Conservation (phyloP, 1,140 invertebrate genomes). For the Nephotettix cincticeps region DNA sequence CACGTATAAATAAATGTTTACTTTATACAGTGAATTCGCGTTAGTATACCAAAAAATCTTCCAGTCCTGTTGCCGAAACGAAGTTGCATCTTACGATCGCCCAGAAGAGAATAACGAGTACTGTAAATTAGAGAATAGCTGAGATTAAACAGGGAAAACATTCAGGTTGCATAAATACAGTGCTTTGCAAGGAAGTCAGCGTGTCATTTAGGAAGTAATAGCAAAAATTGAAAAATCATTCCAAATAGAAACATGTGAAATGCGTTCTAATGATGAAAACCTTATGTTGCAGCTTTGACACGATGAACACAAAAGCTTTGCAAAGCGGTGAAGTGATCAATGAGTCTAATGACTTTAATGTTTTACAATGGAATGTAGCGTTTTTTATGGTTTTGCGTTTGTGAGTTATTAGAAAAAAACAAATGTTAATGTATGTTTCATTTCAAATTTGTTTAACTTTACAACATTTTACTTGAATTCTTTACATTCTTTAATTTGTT, state of each 20-base stretch:
- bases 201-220: background rate
- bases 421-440: no score
- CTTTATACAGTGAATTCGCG: background rate
- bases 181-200: background rate
- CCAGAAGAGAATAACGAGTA: constrained; percentile 19
- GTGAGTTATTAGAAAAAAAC: no score
- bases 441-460: no score
- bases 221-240: background rate
- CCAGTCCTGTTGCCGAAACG: background rate
- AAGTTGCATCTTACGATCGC: background rate
- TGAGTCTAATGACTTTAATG: no score
- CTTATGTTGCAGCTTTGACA: background rate
- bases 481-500: no score
- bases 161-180: background rate
- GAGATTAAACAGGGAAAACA: background rate
- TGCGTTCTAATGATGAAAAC: background rate
- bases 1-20: background rate
- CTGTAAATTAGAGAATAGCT: constrained; percentile 6
- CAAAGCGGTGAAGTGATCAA: no score
- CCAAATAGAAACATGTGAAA: background rate
- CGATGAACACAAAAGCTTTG: no score
- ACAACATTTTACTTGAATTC: no score
- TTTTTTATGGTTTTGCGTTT: no score
- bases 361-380: no score
- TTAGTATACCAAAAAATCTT: background rate